phyloP scores from a whole-genome alignment of 1,140 invertebrate genomes.

The Drosophila saltans region DNA sequence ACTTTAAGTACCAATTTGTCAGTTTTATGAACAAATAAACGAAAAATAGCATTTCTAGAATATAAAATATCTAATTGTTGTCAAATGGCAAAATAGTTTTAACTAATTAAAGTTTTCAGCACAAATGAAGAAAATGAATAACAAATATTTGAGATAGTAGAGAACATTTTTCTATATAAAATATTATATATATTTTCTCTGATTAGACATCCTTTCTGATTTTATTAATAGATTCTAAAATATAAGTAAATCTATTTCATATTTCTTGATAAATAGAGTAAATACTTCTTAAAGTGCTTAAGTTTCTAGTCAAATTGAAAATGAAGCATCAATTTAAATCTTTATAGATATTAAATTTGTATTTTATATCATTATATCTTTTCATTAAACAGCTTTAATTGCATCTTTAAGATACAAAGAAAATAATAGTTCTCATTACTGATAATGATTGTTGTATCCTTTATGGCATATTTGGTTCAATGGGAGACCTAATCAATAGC shows the following conservation, averaged over 20 bases:
- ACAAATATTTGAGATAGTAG: no score
- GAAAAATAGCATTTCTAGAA: neutral
- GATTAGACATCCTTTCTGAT: no score
- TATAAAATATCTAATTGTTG: neutral
- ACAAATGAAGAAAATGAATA: neutral
- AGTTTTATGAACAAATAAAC: neutral
- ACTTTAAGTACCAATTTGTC: neutral
- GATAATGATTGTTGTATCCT: neutral
- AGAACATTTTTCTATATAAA: no score
- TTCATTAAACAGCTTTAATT: neutral
- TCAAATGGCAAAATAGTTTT: neutral
- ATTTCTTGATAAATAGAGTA: no score
- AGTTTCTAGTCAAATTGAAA: no score
- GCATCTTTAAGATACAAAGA: neutral
- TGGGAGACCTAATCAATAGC: neutral
- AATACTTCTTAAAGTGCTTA: no score
- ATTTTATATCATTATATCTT: no score
- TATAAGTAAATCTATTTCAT: no score
- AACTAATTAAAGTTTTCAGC: neutral
- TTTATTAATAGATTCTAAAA: no score
- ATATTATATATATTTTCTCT: no score
- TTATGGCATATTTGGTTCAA: constrained; percentile 6
- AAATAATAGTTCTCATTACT: neutral
- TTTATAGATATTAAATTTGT: no score
- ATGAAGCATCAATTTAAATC: no score